Percentiles rank a stretch among this genome's conserved stretches.
phyloP scores from a whole-genome alignment of 2,888 invertebrate species.

The Cheilosia grossa region DNA sequence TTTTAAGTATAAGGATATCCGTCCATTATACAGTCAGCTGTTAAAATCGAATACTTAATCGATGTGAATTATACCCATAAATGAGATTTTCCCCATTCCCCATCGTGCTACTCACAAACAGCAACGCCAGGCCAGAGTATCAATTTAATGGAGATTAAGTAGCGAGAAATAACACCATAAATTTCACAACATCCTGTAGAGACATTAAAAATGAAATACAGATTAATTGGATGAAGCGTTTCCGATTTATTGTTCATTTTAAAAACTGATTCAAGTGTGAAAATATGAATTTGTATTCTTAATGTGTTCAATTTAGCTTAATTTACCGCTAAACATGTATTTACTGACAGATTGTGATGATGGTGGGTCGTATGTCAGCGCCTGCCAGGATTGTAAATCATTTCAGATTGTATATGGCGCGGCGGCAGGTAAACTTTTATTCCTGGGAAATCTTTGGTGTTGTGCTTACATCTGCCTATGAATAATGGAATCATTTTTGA shows the following conservation, averaged over 20 bases:
- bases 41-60: not conserved
- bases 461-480: not conserved
- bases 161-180: not conserved
- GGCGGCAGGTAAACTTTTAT: not conserved
- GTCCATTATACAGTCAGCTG: not conserved
- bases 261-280: constrained; percentile 14
- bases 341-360: constrained; percentile 3
- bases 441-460: not conserved
- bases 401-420: not conserved
- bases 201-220: constrained; percentile 12
- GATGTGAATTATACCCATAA: not conserved
- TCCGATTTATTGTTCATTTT: constrained; percentile 29
- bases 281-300: constrained; percentile 31
- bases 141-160: not conserved
- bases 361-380: not conserved
- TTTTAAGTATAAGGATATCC: too few species aligned
- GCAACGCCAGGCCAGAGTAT: not conserved
- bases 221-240: not conserved
- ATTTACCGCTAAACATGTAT: constrained; percentile 1
- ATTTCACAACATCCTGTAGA: constrained; percentile 1
- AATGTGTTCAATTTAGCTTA: constrained; percentile 12
- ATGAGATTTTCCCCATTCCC: not conserved
- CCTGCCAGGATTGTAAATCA: not conserved
- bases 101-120: not conserved
- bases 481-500: not conserved